Conservation (phyloP, 2,888 invertebrate species). For the Nymphalis polychloros region DNA sequence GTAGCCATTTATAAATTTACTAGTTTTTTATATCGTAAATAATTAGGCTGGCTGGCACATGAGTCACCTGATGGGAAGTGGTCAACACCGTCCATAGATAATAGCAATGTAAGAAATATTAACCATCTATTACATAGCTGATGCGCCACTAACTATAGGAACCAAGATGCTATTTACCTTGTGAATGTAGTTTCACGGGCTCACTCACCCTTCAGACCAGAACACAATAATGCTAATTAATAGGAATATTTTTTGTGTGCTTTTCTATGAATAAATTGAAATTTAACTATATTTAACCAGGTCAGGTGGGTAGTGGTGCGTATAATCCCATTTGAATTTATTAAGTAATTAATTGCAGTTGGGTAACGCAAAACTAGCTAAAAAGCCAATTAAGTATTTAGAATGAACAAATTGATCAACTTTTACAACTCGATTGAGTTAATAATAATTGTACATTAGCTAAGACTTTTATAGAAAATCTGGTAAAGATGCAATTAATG, state of each 20-base stretch:
- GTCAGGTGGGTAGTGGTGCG: slow-evolving; percentile 31
- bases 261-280: not conserved
- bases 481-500: slow-evolving; percentile 1
- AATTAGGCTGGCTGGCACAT: too few species aligned
- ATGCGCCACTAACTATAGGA: too few species aligned
- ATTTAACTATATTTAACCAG: slow-evolving; percentile 12
- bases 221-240: too few species aligned
- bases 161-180: too few species aligned
- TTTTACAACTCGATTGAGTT: slow-evolving; percentile 19
- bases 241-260: not conserved
- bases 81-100: too few species aligned
- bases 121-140: too few species aligned
- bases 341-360: slow-evolving; percentile 30
- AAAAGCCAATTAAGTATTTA: slow-evolving; percentile 25
- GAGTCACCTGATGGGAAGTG: too few species aligned
- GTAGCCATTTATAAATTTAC: not conserved
- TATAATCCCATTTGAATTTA: slow-evolving; percentile 36
- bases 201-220: too few species aligned
- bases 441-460: slow-evolving; percentile 12
- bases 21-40: not conserved
- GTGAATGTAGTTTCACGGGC: too few species aligned
- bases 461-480: not conserved
- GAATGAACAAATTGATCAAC: slow-evolving; percentile 29
- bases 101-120: too few species aligned
- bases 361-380: slow-evolving; percentile 25